These are phyloP conservation scores for Trichogramma evanescens DNA, from an alignment of 2,888 invertebrate species.

Conservation along the genomic window DNA sequence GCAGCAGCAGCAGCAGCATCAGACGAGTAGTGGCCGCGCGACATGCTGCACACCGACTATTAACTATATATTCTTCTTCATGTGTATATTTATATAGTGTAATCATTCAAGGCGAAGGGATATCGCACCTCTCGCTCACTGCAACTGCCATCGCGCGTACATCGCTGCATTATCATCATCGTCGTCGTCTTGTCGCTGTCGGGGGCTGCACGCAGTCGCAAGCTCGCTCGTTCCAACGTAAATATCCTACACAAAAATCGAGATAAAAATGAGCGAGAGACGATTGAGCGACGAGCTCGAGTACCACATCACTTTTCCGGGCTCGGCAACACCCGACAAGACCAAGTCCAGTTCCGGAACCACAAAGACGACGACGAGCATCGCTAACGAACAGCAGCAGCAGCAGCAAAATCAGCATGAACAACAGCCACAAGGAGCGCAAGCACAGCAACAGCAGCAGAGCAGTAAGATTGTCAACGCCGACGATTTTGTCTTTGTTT, in stretches of 20 bases:
- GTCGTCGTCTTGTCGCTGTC: background rate
- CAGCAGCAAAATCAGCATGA: background rate
- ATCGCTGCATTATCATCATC: background rate
- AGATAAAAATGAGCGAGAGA: background rate
- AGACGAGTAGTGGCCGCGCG: too few relatives aligned
- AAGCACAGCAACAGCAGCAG: too few relatives aligned
- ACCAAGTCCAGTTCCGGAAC: background rate
- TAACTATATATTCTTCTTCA: too few relatives aligned
- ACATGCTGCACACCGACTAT: too few relatives aligned
- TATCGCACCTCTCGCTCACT: too few relatives aligned
- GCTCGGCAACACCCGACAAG: background rate
- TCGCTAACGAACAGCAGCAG: too few relatives aligned
- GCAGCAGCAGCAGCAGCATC: too few relatives aligned
- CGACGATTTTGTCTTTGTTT: conserved; percentile 20
- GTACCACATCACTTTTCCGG: conserved; percentile 5
- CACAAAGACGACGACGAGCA: too few relatives aligned
- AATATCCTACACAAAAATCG: background rate
- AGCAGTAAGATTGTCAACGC: background rate
- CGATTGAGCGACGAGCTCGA: background rate
- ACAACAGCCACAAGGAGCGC: too few relatives aligned
- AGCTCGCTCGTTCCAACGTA: background rate
- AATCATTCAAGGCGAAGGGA: too few relatives aligned
- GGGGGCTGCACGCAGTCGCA: background rate
- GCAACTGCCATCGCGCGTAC: background rate
- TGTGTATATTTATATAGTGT: too few relatives aligned